These are phyloP conservation scores for Dryas iulia DNA, from an alignment of 1,140 invertebrate genomes.

Conservation along the genomic window DNA sequence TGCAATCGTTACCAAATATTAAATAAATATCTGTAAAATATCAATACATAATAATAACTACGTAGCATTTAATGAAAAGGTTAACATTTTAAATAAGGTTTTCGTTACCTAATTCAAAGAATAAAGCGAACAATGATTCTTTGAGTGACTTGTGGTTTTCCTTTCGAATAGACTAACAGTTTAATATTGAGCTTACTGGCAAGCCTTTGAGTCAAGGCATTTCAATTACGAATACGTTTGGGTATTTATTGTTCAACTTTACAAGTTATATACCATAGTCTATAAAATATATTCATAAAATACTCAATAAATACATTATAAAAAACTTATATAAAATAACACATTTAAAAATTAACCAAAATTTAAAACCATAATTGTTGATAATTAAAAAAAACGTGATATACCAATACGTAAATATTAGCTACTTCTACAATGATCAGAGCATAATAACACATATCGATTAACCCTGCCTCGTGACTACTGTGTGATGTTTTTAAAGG, in stretches of 20 bases:
- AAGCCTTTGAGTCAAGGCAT: not conserved
- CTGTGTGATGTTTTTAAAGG: constrained; percentile 28
- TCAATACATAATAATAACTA: not conserved
- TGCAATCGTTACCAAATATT: not conserved
- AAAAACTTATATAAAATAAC: not conserved
- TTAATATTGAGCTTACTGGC: not conserved
- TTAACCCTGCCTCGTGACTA: not conserved
- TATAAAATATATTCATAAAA: not conserved
- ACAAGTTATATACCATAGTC: not conserved
- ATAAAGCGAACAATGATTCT: constrained; percentile 1
- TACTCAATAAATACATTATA: not conserved
- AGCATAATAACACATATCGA: not conserved
- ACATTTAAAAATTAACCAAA: not conserved
- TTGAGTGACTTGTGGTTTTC: constrained; percentile 14
- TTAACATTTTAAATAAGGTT: not conserved
- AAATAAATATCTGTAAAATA: not conserved
- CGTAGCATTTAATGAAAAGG: not conserved
- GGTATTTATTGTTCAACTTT: not conserved
- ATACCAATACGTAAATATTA: not conserved
- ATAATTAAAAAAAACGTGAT: not conserved
- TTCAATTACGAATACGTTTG: not conserved
- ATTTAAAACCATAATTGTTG: not conserved
- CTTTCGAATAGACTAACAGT: not conserved
- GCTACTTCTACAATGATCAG: not conserved
- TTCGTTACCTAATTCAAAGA: not conserved